Evolutionary conservation across 2,888 invertebrate species (phyloP), one percentile per base, ranked within the genome.

Genomic region (Phengaris alcon): DNA sequence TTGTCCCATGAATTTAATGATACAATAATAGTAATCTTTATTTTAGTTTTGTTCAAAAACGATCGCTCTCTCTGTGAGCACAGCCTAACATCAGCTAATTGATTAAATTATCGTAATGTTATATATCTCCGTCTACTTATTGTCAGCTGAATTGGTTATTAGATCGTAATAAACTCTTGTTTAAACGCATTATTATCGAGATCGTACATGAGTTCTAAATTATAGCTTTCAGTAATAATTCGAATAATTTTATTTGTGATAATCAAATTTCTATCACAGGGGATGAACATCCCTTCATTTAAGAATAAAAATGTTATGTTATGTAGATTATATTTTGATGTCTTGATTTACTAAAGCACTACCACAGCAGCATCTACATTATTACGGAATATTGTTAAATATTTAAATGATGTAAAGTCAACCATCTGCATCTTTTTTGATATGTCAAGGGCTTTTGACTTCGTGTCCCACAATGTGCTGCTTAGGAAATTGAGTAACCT

Each of bases 171-270:
- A 75, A 69, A 69, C 69, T 69, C 90, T 91, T 90, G 87, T 89
- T 90, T 91, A 90, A 91, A 89, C 85, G 88, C 84, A 86, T 88
- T 87, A 88, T 88, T 88, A 83, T 80, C 64, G 75, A 52, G 70
- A 22, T 69, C 46, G 46, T 70, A 69, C 15, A 55, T 57, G 87
- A 80, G 81, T 79, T 77, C 81, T 88, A 88, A 91, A 91, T 91
- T 91, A 91, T 90, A 83, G 87, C 85, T 84, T 84, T 84, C 83
- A 85, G 87, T 89, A 88, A 91, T 89, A 90, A 90, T 87, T 89
- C 88, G 86, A 84, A 84, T 84, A 89, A 87, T 88, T 87, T 86
- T 88, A 87, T 88, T 87, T 89, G 88, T 85, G 88, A 85, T 84
- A 85, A 83, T 83, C 82, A 82, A 82, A 83, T 84, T 84, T 84